Conservation (phyloP, 2,113 vertebrate genomes). For the Columba janthina region DNA sequence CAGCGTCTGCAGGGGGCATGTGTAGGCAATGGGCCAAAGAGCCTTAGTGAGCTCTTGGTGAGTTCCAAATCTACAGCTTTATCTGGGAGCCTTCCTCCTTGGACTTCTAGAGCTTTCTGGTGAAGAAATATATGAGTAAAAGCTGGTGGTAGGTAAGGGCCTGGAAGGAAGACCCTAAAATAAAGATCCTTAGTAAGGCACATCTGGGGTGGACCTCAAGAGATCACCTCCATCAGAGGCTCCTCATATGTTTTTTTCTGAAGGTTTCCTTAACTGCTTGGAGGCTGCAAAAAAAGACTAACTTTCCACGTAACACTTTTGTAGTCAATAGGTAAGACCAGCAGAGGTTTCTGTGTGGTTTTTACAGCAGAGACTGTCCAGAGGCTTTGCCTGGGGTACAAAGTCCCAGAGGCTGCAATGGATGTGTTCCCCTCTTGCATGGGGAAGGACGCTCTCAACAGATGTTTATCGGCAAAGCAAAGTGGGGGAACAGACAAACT, state of each 20-base stretch:
- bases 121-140: neutral
- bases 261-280: neutral
- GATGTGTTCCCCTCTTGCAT: neutral
- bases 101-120: constrained; percentile 8
- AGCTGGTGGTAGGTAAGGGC: neutral
- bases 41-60: neutral
- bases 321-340: neutral
- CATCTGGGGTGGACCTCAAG: neutral
- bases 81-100: neutral
- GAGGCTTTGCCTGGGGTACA: neutral
- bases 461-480: neutral
- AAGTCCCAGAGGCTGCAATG: accelerated
- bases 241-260: accelerated
- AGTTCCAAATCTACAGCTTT: neutral
- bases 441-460: neutral
- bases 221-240: neutral
- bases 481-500: neutral
- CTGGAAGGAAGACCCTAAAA: neutral
- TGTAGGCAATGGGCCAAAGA: neutral
- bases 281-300: neutral
- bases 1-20: neutral
- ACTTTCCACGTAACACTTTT: neutral
- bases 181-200: neutral
- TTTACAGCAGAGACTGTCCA: neutral
- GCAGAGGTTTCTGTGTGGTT: neutral